These are phyloP conservation scores for Euproctis similis DNA, from an alignment of 2,888 invertebrate genomes.

Conservation along the genomic window DNA sequence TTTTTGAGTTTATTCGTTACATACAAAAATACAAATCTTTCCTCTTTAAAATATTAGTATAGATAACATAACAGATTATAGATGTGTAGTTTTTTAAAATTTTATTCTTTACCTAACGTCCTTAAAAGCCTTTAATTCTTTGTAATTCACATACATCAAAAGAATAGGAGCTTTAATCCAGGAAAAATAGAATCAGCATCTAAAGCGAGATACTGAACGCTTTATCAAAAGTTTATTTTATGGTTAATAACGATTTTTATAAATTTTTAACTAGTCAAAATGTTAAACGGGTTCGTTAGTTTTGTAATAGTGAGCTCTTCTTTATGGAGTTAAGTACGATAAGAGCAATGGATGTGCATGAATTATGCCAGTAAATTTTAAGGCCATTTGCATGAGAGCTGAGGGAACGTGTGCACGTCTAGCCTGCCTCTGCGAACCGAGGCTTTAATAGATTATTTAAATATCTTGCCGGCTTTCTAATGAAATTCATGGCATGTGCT, in stretches of 20 bases:
- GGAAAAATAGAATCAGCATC: too few relatives aligned
- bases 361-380: slow-evolving; percentile 41
- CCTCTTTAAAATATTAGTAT: too few relatives aligned
- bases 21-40: too few relatives aligned
- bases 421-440: slow-evolving; percentile 26
- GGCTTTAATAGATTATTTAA: slow-evolving; percentile 61
- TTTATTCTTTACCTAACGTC: too few relatives aligned
- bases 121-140: too few relatives aligned
- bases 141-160: too few relatives aligned
- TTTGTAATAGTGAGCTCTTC: slow-evolving; percentile 37
- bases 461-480: slow-evolving; percentile 36
- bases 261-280: slow-evolving; percentile 22
- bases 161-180: too few relatives aligned
- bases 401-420: slow-evolving; percentile 33
- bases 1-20: too few relatives aligned
- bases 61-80: too few relatives aligned
- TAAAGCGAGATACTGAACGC: too few relatives aligned
- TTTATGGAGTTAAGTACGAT: slow-evolving; percentile 33
- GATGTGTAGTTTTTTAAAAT: too few relatives aligned
- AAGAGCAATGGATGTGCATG: slow-evolving; percentile 33
- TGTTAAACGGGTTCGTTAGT: slow-evolving; percentile 19
- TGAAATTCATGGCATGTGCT: too few relatives aligned
- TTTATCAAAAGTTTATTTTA: slow-evolving; percentile 6
- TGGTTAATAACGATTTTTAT: slow-evolving; percentile 13
- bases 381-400: slow-evolving; percentile 53